Evolutionary conservation across 2,888 invertebrate genomes (phyloP).

Genomic region (Tenthredo notha): DNA sequence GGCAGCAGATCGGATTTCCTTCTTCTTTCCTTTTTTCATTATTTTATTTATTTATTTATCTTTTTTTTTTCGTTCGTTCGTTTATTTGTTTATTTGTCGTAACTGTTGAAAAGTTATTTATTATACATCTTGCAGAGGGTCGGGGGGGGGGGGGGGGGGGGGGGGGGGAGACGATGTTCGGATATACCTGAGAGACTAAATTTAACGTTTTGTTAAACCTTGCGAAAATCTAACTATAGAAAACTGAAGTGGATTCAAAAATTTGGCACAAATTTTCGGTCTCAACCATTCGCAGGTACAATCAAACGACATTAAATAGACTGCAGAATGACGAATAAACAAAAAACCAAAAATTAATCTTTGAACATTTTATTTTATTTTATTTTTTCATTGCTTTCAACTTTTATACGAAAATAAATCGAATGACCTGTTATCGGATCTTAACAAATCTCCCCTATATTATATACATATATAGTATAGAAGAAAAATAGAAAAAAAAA

Average conservation of each 20-base stretch:
- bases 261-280: constrained; percentile 9
- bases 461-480: too few species aligned
- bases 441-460: not conserved
- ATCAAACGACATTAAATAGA: not conserved
- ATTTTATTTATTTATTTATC: not conserved
- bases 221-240: not conserved
- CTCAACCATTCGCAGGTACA: not conserved
- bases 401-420: not conserved
- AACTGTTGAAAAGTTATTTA: not conserved
- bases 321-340: not conserved
- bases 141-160: not conserved
- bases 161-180: not conserved
- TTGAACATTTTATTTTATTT: not conserved
- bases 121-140: not conserved
- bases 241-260: not conserved
- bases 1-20: not conserved
- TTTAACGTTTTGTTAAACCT: too few species aligned
- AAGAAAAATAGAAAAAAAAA: not conserved
- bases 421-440: not conserved
- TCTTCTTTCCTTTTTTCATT: not conserved
- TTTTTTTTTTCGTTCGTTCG: not conserved
- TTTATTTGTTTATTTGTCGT: not conserved
- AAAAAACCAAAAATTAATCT: not conserved
- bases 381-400: not conserved
- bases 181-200: too few species aligned